Evolutionary conservation across 1,140 invertebrate species (phyloP).

Genomic region (Orussus abietinus): DNA sequence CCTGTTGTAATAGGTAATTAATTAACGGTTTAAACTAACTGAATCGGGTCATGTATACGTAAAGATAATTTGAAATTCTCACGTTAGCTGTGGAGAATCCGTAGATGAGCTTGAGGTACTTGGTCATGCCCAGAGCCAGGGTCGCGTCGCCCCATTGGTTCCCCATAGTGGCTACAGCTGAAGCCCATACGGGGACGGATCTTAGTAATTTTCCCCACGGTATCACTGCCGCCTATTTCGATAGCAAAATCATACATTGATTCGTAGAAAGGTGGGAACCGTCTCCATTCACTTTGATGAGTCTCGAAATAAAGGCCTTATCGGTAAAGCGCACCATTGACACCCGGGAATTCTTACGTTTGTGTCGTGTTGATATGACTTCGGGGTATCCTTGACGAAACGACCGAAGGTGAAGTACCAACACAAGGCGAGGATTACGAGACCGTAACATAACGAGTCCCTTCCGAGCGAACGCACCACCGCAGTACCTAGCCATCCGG

Average conservation of each 20-base stretch:
- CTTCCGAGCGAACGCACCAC: slow-evolving; percentile 54
- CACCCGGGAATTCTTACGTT: slow-evolving; percentile 36
- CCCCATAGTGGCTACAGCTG: slow-evolving; percentile 58
- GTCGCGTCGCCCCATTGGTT: slow-evolving; percentile 62
- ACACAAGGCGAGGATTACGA: slow-evolving; percentile 55
- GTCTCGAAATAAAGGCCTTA: too few relatives aligned
- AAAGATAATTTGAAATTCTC: slow-evolving; percentile 24
- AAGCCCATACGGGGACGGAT: slow-evolving; percentile 60
- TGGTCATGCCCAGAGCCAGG: slow-evolving; percentile 57
- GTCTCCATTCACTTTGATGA: background rate
- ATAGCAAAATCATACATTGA: background rate
- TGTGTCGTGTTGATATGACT: slow-evolving; percentile 50
- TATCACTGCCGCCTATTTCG: slow-evolving; percentile 47
- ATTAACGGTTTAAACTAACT: background rate
- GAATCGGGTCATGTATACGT: background rate
- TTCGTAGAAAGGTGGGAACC: background rate
- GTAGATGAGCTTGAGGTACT: slow-evolving; percentile 60
- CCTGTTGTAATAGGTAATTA: slow-evolving; percentile 34
- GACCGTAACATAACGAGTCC: slow-evolving; percentile 60
- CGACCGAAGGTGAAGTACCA: slow-evolving; percentile 69
- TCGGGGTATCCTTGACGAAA: slow-evolving; percentile 61
- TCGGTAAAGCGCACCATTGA: too few relatives aligned
- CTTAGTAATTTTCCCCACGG: slow-evolving; percentile 57
- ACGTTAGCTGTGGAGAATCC: slow-evolving; percentile 59
- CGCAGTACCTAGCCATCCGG: slow-evolving; percentile 55